Evolutionary conservation across 1,140 invertebrate genomes (phyloP).

Genomic region (Anthonomus grandis): DNA sequence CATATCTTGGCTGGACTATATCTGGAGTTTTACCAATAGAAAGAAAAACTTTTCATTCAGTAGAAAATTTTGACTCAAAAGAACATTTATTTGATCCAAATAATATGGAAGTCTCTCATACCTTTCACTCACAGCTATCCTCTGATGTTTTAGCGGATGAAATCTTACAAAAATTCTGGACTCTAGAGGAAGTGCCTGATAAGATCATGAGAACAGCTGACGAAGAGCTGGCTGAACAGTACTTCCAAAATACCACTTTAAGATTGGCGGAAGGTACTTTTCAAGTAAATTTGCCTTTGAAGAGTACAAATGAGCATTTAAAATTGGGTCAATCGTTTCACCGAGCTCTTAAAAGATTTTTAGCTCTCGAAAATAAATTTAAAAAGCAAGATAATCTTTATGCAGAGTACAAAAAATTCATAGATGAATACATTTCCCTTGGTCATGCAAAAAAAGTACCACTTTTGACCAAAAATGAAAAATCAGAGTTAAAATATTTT

Average conservation of each 20-base stretch:
- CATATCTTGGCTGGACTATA: background rate
- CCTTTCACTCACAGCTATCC: background rate
- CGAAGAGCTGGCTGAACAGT: background rate
- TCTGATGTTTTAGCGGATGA: background rate
- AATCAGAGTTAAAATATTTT: constrained; percentile 40
- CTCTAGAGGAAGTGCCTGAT: background rate
- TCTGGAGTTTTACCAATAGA: background rate
- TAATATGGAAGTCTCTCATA: too few relatives aligned
- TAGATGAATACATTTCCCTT: constrained; percentile 35
- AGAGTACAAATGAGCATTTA: constrained; percentile 3
- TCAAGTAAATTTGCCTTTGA: constrained; percentile 17
- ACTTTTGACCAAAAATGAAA: constrained; percentile 2
- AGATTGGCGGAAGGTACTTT: constrained; percentile 2
- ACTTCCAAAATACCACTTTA: background rate
- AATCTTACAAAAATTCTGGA: constrained; percentile 1
- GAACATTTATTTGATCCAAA: background rate
- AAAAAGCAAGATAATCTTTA: background rate
- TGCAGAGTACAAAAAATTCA: constrained; percentile 35
- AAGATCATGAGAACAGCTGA: background rate
- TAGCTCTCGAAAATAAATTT: constrained; percentile 22
- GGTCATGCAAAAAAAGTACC: constrained; percentile 35
- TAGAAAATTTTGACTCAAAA: background rate
- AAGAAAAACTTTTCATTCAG: background rate
- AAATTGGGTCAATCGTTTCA: constrained; percentile 10
- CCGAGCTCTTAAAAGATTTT: constrained; percentile 14